phyloP scores from a whole-genome alignment of 1,140 invertebrate genomes.

The Chrysopa pallens region DNA sequence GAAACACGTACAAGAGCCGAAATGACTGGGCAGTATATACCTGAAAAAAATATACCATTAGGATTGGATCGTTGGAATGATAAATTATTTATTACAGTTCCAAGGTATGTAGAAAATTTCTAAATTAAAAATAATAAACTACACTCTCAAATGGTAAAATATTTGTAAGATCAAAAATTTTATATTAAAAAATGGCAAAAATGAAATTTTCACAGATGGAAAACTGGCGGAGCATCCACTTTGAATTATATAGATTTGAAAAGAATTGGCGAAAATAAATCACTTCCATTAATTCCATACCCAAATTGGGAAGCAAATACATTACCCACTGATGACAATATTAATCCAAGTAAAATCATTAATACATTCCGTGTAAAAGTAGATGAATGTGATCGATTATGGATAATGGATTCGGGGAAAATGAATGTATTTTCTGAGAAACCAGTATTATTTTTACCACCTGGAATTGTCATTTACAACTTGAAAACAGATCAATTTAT shows the following conservation, averaged over 20 bases:
- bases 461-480: conserved; percentile 50
- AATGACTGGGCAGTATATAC: conserved; percentile 37
- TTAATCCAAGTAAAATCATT: background rate
- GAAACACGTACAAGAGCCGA: conserved; percentile 37
- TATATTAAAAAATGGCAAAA: too few relatives aligned
- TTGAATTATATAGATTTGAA: conserved; percentile 42
- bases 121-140: too few relatives aligned
- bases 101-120: conserved; percentile 30
- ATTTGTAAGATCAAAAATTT: too few relatives aligned
- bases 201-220: conserved; percentile 44
- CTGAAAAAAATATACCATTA: conserved; percentile 50
- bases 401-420: conserved; percentile 57
- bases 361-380: conserved; percentile 32
- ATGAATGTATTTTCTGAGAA: conserved; percentile 44
- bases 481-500: conserved; percentile 49
- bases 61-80: conserved; percentile 54
- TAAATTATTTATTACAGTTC: conserved; percentile 59
- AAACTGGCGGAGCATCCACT: conserved; percentile 48
- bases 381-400: conserved; percentile 52
- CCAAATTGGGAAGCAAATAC: conserved; percentile 45
- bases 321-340: conserved; percentile 24
- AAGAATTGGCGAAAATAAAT: conserved; percentile 30
- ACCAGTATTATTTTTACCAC: conserved; percentile 35
- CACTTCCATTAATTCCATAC: conserved; percentile 45
- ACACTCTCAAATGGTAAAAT: too few relatives aligned